Evolutionary conservation across 1,140 invertebrate genomes (phyloP), one percentile per base, ranked within the genome.

Genomic region (Lepidurus arcticus): DNA sequence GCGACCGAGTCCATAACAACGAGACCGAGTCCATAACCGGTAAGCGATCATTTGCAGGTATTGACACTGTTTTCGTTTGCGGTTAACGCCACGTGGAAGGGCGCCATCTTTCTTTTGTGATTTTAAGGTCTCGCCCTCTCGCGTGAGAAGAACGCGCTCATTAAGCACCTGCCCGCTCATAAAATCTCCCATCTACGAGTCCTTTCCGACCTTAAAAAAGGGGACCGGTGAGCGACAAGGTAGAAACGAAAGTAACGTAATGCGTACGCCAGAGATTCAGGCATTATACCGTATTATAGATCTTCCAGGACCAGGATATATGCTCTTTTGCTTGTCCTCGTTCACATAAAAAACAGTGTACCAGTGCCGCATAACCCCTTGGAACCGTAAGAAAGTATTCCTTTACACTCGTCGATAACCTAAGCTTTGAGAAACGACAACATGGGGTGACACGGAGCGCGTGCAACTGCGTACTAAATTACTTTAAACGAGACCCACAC

Each of bases 91-190:
- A 65, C n/a, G 53, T 65, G 53, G 21, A 65, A 65, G 21, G 21
- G 4, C 53, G 16, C 16, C 53, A 65, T 21, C 53, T 65, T 21
- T 65, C 13, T 16, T 13, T 7, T 65, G 9, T 65, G 21, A 0
- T 34, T 34, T 34, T 65, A 13, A 65, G 53, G 21, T 7, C 16
- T 21, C 13, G 53, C 53, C 21, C 21, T 65, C 53, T 65, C 53
- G 53, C 53, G 53, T 65, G 53, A 65, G 53, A 65, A 65, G 53
- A 1, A n/a, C 53, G 53, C 5, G 16, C 53, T 65, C 53, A 65
- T 65, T 65, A 65, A 65, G 16, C 53, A 65, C 53, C 53, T 65
- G 53, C 53, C 53, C 53, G 21, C n/a, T 65, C 53, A 65, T 65
- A 65, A 65, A 65, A 65, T 65, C 53, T 65, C 21, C 16, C 53